Conservation (phyloP, 2,888 invertebrate species). For the Trichopria drosophilae region DNA sequence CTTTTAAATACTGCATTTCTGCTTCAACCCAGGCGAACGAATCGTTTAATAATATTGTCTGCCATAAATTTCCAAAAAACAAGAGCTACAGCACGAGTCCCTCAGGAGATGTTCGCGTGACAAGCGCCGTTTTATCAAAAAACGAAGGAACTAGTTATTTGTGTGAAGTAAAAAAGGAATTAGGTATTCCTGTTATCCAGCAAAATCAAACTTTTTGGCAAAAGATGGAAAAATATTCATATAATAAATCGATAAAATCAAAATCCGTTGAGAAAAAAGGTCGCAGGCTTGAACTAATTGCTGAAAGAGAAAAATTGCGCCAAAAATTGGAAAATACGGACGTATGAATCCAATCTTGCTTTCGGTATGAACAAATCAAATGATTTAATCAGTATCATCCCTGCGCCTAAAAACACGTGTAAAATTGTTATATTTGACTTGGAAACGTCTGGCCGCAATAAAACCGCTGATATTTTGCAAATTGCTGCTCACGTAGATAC, state of each 20-base stretch:
- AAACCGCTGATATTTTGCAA: too few species aligned
- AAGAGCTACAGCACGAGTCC: constrained; percentile 1
- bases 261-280: constrained; percentile 12
- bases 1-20: background rate
- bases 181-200: constrained; percentile 3
- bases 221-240: constrained; percentile 15
- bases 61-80: constrained; percentile 9
- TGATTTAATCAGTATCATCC: too few species aligned
- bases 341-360: constrained; percentile 15
- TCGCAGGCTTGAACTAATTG: constrained; percentile 11
- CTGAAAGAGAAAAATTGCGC: constrained; percentile 17
- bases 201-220: too few species aligned
- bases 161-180: constrained; percentile 12
- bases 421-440: constrained; percentile 1
- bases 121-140: constrained; percentile 3
- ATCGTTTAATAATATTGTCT: background rate
- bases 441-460: constrained; percentile 8
- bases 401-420: too few species aligned
- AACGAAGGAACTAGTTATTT: constrained; percentile 14
- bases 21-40: constrained; percentile 8
- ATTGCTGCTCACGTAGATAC: constrained; percentile 4
- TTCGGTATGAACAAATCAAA: too few species aligned
- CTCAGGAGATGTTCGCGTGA: constrained; percentile 2
- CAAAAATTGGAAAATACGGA: constrained; percentile 16
- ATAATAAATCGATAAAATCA: constrained; percentile 10